Percentiles rank a stretch among this genome's conserved stretches.
Evolutionary conservation across 2,888 invertebrate species (phyloP).

Genomic region (Endomychus coccineus): DNA sequence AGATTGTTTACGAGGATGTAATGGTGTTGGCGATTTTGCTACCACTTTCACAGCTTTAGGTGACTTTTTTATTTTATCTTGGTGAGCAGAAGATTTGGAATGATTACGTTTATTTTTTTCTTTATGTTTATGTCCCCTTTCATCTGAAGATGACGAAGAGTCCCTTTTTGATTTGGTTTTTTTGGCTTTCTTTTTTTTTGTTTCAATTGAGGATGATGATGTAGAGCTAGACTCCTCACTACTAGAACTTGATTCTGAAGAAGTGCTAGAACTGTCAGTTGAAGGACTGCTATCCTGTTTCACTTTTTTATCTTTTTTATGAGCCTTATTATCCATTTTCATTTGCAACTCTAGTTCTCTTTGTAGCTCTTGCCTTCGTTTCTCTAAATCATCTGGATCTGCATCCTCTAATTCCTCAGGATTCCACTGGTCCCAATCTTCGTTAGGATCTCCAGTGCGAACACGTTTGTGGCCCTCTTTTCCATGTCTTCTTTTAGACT

Average conservation of each 20-base stretch:
- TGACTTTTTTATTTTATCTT: conserved; percentile 40
- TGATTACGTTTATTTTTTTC: conserved; percentile 45
- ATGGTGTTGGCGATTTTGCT: conserved; percentile 38
- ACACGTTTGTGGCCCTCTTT: conserved; percentile 59
- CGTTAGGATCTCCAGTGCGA: conserved; percentile 56
- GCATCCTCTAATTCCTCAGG: conserved; percentile 73
- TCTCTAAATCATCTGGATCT: conserved; percentile 71
- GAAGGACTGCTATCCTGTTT: conserved; percentile 65
- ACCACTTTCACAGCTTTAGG: conserved; percentile 23
- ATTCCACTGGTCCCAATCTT: conserved; percentile 69
- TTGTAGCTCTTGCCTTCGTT: conserved; percentile 65
- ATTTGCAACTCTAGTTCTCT: conserved; percentile 70
- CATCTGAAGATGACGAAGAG: conserved; percentile 52
- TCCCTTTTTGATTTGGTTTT: conserved; percentile 24
- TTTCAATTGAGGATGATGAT: conserved; percentile 42
- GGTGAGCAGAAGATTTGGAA: conserved; percentile 40
- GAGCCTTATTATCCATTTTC: conserved; percentile 66
- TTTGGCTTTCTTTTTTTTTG: conserved; percentile 37
- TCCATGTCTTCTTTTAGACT: conserved; percentile 27
- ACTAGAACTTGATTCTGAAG: conserved; percentile 57
- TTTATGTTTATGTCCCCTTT: conserved; percentile 50
- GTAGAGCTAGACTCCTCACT: conserved; percentile 60
- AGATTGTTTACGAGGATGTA: conserved; percentile 34
- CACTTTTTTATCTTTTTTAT: conserved; percentile 59
- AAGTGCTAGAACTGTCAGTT: conserved; percentile 55